Conservation (phyloP, 2,113 vertebrate species). For the Lipotes vexillifer region DNA sequence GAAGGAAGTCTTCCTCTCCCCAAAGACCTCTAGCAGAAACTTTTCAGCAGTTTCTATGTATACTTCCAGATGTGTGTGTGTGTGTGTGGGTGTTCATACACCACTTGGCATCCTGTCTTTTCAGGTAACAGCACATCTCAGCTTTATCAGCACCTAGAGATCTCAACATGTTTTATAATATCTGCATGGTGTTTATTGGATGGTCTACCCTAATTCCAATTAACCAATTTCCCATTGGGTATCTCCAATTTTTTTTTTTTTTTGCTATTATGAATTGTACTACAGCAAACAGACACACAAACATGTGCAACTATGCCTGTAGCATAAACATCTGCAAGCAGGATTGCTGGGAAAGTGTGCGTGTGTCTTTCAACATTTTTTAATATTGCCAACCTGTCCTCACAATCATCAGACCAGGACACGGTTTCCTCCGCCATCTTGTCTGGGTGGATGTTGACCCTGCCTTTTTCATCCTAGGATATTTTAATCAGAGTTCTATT, state of each 20-base stretch:
- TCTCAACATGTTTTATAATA: background rate
- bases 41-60: background rate
- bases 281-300: background rate
- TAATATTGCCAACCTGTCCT: background rate
- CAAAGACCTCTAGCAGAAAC: background rate
- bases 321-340: background rate
- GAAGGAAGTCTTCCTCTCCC: background rate
- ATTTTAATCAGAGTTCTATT: background rate
- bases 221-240: background rate
- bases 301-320: too few species aligned
- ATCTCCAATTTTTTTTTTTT: background rate
- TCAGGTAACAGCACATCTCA: background rate
- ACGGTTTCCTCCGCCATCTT: background rate
- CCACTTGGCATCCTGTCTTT: background rate
- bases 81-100: too few species aligned
- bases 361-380: background rate
- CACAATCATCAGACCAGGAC: background rate
- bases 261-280: background rate
- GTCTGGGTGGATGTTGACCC: background rate
- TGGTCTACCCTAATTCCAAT: background rate
- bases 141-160: background rate
- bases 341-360: background rate
- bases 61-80: background rate
- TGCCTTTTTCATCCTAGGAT: background rate
- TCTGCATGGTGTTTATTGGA: background rate